These are phyloP conservation scores for Drosophila robusta DNA, from an alignment of 2,888 invertebrate genomes.

Conservation along the genomic window DNA sequence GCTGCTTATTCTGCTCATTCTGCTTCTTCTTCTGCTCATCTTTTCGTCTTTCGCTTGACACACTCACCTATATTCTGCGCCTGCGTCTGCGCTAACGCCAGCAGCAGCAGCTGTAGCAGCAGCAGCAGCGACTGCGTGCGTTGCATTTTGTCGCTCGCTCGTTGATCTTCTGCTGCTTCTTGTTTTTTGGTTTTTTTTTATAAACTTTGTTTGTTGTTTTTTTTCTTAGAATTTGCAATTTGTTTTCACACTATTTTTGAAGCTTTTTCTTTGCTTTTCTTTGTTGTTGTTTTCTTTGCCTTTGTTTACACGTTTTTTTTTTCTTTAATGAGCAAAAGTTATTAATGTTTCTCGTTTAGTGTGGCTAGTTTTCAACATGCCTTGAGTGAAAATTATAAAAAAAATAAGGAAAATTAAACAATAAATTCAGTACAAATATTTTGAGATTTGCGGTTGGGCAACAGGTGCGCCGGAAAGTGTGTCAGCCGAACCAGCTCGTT, in stretches of 20 bases:
- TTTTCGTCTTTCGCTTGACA: slow-evolving; percentile 68
- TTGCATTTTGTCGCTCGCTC: slow-evolving; percentile 67
- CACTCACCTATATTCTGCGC: slow-evolving; percentile 85
- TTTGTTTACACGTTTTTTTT: slow-evolving; percentile 21
- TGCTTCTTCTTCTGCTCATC: slow-evolving; percentile 12
- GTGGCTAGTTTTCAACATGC: slow-evolving; percentile 18
- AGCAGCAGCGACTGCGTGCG: slow-evolving; percentile 69
- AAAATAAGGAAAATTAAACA: slow-evolving; percentile 15
- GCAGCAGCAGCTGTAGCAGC: slow-evolving; percentile 53
- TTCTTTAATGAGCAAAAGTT: slow-evolving; percentile 37
- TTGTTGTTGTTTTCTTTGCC: slow-evolving; percentile 9
- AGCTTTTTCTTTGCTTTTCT: slow-evolving; percentile 15
- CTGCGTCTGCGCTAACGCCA: slow-evolving; percentile 66
- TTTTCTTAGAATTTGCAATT: slow-evolving; percentile 49
- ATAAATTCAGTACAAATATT: slow-evolving; percentile 13
- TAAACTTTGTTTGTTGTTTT: slow-evolving; percentile 11
- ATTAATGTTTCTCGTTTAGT: slow-evolving; percentile 27
- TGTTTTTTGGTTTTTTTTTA: neutral
- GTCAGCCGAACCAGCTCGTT: slow-evolving; percentile 22
- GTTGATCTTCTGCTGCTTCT: slow-evolving; percentile 12
- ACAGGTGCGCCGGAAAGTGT: slow-evolving; percentile 43
- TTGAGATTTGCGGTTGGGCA: slow-evolving; percentile 5
- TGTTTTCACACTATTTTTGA: slow-evolving; percentile 43
- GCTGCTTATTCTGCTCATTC: neutral
- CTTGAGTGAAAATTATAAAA: slow-evolving; percentile 5